Evolutionary conservation across 1,140 invertebrate genomes (phyloP).

Genomic region (Mamestra configurata): DNA sequence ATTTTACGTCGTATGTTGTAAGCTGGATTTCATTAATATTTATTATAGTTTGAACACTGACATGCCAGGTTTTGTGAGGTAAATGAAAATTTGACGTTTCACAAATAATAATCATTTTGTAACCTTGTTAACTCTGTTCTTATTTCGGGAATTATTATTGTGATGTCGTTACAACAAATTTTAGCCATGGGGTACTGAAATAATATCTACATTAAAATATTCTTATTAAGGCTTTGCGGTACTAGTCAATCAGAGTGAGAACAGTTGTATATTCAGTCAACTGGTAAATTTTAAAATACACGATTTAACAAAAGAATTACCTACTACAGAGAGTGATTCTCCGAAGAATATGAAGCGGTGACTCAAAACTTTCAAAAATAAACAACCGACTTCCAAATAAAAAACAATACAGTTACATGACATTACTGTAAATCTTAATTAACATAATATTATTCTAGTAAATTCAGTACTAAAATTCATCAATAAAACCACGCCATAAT

Average conservation of each 20-base stretch:
- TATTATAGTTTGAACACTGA: constrained; percentile 6
- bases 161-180: neutral
- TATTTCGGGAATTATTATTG: neutral
- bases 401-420: no score
- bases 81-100: neutral
- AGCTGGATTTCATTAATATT: constrained; percentile 22
- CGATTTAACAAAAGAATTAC: no score
- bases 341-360: no score
- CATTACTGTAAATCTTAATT: no score
- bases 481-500: no score
- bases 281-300: no score
- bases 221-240: neutral
- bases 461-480: no score
- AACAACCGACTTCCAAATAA: no score
- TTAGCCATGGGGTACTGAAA: neutral
- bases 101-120: neutral
- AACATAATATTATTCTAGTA: no score
- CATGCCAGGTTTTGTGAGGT: neutral
- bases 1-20: neutral
- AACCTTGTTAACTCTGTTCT: neutral
- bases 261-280: no score
- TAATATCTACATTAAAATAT: neutral
- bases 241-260: neutral
- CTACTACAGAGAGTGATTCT: no score
- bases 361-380: no score